Percentiles rank a stretch among this genome's conserved stretches.
These are phyloP conservation scores for Lepeophtheirus nordmannii DNA, from an alignment of 2,888 invertebrate species.

Conservation along the genomic window DNA sequence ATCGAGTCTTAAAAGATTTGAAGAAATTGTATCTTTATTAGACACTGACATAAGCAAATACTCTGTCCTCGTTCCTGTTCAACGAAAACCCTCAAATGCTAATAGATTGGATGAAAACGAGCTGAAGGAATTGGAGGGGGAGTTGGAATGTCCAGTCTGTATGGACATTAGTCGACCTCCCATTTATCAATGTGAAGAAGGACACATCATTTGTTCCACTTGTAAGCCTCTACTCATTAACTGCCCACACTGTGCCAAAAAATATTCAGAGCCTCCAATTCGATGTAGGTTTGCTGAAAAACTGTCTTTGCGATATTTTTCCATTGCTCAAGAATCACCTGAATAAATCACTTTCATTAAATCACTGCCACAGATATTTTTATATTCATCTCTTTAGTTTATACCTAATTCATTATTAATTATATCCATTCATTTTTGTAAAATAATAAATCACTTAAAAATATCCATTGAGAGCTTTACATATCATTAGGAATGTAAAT, in stretches of 20 bases:
- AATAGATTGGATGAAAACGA: background rate
- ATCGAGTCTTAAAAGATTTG: background rate
- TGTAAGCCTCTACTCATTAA: slow-evolving; percentile 19
- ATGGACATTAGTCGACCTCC: slow-evolving; percentile 18
- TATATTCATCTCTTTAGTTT: too few relatives aligned
- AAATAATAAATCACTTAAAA: too few relatives aligned
- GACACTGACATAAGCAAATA: slow-evolving; percentile 6
- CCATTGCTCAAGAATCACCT: too few relatives aligned
- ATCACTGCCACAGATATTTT: too few relatives aligned
- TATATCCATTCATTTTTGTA: too few relatives aligned
- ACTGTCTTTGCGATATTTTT: slow-evolving; percentile 17
- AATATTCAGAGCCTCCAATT: slow-evolving; percentile 17
- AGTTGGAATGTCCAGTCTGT: slow-evolving; percentile 20
- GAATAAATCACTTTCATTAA: too few relatives aligned
- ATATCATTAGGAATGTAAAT: too few relatives aligned
- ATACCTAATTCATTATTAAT: too few relatives aligned
- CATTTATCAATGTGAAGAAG: slow-evolving; percentile 23
- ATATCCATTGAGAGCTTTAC: too few relatives aligned
- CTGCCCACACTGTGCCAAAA: slow-evolving; percentile 13
- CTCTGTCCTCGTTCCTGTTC: background rate
- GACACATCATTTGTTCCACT: slow-evolving; percentile 19
- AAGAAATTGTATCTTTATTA: background rate
- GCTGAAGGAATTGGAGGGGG: slow-evolving; percentile 13
- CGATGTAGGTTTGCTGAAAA: slow-evolving; percentile 23
- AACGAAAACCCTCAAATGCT: background rate